Base-by-base conservation (phyloP, 2,888 invertebrate species). In the Dendrolimus pini region DNA sequence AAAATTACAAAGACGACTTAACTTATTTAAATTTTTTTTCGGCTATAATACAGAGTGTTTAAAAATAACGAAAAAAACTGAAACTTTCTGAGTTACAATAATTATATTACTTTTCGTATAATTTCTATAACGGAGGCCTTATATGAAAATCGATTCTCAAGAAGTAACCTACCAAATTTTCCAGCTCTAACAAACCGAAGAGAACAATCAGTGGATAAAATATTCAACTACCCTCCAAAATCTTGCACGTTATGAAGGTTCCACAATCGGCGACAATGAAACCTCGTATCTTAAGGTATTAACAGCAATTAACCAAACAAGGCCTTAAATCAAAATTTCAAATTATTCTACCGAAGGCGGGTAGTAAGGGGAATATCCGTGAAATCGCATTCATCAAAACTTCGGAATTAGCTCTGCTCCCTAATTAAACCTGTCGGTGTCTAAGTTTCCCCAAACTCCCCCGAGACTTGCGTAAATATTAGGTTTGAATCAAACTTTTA, bases 301-400 rank as follows among this genome's bases (percentile, higher is more conserved):
- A 78, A 72, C 75, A 77, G 73, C 77, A 80, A 83, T 82, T 80
- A 80, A 74, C 74, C 70, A 77, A 78, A 80, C 78, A 80, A 70
- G 75, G 74, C 73, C 74, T 77, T 78, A 81, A 82, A 85, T 83
- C 82, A 84, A 84, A 85, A 86, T 86, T 83, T 80, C 80, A 82
- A 85, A 85, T 86, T 79, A 79, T 75, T 71, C 76, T 71, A 70
- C 72, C 69, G 65, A 68, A 52, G 41, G 42, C 54, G 58, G 58
- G 69, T 63, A 67, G 67, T 62, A 68, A 70, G 68, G 76, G 75
- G 71, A 78, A 77, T 80, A 80, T 80, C 82, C 82, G 79, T 82
- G 80, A 81, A 85, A 85, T 89, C 85, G 82, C 84, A 88, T 89
- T 87, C 86, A 88, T 88, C 89, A 87, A 87, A 89, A 88, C 87